These are phyloP conservation scores for Drosophila kokeensis DNA, from an alignment of 2,888 invertebrate genomes.

Conservation along the genomic window DNA sequence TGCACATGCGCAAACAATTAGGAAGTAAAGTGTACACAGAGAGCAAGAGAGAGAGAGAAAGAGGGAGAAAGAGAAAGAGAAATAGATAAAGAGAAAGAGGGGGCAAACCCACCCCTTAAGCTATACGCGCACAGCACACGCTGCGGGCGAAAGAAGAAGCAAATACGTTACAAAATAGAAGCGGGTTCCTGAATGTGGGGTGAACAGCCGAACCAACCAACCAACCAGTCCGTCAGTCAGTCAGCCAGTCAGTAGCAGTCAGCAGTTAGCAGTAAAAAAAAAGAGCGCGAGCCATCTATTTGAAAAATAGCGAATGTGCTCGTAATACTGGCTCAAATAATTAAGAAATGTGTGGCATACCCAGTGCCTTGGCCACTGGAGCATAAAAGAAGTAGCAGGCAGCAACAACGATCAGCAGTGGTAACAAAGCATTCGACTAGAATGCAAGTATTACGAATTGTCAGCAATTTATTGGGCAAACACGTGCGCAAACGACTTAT, in stretches of 20 bases:
- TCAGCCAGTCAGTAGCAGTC: background rate
- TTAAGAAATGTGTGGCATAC: conserved; percentile 79
- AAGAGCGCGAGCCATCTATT: conserved; percentile 23
- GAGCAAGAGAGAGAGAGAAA: conserved; percentile 7
- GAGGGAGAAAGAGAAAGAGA: background rate
- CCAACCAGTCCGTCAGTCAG: background rate
- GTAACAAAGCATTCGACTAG: conserved; percentile 27
- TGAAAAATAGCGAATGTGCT: conserved; percentile 21
- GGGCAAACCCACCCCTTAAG: conserved; percentile 67
- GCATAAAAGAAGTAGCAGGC: conserved; percentile 57
- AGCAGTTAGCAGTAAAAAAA: background rate
- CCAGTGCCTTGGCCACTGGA: conserved; percentile 64
- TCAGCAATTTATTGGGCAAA: conserved; percentile 59
- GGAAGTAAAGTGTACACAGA: conserved; percentile 64
- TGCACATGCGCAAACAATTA: conserved; percentile 82
- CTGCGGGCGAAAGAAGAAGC: conserved; percentile 57
- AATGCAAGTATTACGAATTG: conserved; percentile 49
- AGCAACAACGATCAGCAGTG: conserved; percentile 2
- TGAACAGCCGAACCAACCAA: conserved; percentile 6
- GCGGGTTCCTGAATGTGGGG: conserved; percentile 29
- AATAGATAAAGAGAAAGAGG: background rate
- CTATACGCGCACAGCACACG: conserved; percentile 32
- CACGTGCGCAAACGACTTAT: conserved; percentile 52
- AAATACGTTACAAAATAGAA: conserved; percentile 80
- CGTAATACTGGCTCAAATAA: conserved; percentile 67